Conservation (phyloP, 1,140 invertebrate species). For the Zaprionus africanus region DNA sequence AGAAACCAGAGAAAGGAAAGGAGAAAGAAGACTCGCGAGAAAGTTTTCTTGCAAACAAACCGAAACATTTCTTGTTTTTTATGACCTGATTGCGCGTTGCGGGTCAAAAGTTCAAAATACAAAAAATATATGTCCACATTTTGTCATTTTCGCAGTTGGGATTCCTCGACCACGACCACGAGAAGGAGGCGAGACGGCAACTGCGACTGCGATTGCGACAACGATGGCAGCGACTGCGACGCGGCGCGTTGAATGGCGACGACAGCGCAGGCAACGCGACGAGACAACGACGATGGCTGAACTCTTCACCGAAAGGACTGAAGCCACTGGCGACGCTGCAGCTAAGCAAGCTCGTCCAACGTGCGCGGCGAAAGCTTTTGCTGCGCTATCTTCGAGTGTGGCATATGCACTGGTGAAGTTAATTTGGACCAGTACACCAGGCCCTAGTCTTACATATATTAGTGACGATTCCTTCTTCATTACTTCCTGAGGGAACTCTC, state of each 20-base stretch:
- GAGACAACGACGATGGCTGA: constrained; percentile 57
- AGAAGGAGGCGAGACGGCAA: constrained; percentile 42
- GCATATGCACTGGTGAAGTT: constrained; percentile 8
- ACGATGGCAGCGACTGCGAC: constrained; percentile 28
- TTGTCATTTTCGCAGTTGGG: constrained; percentile 68
- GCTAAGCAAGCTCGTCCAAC: constrained; percentile 51
- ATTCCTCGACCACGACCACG: constrained; percentile 11
- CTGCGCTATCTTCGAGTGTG: constrained; percentile 5
- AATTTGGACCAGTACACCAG: not conserved
- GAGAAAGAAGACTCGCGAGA: constrained; percentile 19
- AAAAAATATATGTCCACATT: constrained; percentile 63
- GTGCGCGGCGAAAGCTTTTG: constrained; percentile 44
- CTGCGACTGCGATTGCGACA: constrained; percentile 29
- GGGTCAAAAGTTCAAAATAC: constrained; percentile 76
- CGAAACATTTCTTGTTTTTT: constrained; percentile 39
- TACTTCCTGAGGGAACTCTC: too few species aligned
- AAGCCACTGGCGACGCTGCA: constrained; percentile 72
- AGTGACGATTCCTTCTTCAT: too few species aligned
- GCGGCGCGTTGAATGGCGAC: constrained; percentile 28
- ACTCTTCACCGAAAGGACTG: constrained; percentile 82
- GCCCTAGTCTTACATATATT: too few species aligned
- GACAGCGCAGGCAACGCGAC: constrained; percentile 11
- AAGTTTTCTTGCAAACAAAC: constrained; percentile 13
- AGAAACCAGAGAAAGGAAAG: constrained; percentile 7
- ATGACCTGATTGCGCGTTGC: constrained; percentile 69